Evolutionary conservation across 2,888 invertebrate genomes (phyloP).

Genomic region (Eudemis profundana): DNA sequence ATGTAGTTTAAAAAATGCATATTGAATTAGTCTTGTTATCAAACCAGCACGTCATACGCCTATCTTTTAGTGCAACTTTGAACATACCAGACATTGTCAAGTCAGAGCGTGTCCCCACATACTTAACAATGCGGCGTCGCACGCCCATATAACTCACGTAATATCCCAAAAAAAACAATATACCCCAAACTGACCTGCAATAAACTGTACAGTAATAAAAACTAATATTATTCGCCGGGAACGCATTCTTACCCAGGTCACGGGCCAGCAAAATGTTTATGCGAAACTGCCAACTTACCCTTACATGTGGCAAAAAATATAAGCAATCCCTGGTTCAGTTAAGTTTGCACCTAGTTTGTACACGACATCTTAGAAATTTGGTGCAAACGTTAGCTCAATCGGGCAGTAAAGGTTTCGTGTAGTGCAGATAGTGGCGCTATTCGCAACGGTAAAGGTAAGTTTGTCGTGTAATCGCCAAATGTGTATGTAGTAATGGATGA

Average conservation of each 20-base stretch:
- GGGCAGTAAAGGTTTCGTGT: background rate
- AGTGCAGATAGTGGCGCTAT: slow-evolving; percentile 1
- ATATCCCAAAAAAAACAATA: slow-evolving; percentile 39
- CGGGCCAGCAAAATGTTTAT: slow-evolving; percentile 39
- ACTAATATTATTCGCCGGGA: slow-evolving; percentile 33
- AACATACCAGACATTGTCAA: background rate
- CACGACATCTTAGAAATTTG: background rate
- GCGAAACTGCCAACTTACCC: slow-evolving; percentile 16
- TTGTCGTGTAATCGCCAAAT: slow-evolving; percentile 31
- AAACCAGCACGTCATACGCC: too few species aligned
- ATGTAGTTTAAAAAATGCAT: too few species aligned
- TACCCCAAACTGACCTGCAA: slow-evolving; percentile 41
- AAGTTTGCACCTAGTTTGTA: background rate
- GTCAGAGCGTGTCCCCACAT: background rate
- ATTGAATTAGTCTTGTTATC: too few species aligned
- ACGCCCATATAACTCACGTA: slow-evolving; percentile 25
- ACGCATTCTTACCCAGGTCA: slow-evolving; percentile 39
- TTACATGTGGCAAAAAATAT: background rate
- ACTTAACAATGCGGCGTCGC: slow-evolving; percentile 8
- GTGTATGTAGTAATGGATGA: slow-evolving; percentile 33
- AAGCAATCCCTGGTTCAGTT: background rate
- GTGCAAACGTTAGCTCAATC: background rate
- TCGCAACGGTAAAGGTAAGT: background rate
- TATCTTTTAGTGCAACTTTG: background rate
- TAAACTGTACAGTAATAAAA: slow-evolving; percentile 41